Percentiles rank a stretch among this genome's conserved stretches.
These are phyloP conservation scores for Schizopygopsis pylzovi DNA, from an alignment of 2,797 vertebrate genomes.

Conservation along the genomic window DNA sequence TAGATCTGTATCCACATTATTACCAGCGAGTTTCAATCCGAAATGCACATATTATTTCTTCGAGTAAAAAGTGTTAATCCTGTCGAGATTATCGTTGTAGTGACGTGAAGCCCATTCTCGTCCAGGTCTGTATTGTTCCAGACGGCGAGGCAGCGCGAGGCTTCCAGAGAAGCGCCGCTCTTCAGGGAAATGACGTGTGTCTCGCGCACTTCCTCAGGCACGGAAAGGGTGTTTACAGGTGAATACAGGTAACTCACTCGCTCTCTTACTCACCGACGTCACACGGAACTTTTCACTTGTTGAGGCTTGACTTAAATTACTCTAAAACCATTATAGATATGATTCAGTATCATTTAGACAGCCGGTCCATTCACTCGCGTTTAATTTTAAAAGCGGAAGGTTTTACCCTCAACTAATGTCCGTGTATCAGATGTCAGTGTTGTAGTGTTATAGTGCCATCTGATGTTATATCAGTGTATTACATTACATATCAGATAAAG, in stretches of 20 bases:
- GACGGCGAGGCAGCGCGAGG: too few relatives aligned
- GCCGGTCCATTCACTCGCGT: not conserved
- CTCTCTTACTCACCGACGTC: not conserved
- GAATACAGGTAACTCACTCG: not conserved
- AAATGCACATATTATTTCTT: not conserved
- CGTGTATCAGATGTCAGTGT: not conserved
- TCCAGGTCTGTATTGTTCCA: rapidly evolving
- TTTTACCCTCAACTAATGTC: not conserved
- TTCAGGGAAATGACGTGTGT: not conserved
- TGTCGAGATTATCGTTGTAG: not conserved
- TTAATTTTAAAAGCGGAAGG: not conserved
- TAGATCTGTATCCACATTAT: conserved; percentile 4
- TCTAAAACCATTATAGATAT: too few relatives aligned
- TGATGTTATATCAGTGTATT: not conserved
- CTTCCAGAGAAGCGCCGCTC: not conserved
- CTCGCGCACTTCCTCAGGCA: not conserved
- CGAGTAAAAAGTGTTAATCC: not conserved
- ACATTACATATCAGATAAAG: not conserved
- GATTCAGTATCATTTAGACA: not conserved
- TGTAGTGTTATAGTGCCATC: not conserved
- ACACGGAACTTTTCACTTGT: too few relatives aligned
- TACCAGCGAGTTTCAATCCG: not conserved
- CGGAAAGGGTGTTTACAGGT: not conserved
- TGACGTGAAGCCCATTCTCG: not conserved
- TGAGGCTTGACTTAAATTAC: not conserved